Conservation (phyloP, 2,113 vertebrate genomes). For the Tenebrosternarchus preto region DNA sequence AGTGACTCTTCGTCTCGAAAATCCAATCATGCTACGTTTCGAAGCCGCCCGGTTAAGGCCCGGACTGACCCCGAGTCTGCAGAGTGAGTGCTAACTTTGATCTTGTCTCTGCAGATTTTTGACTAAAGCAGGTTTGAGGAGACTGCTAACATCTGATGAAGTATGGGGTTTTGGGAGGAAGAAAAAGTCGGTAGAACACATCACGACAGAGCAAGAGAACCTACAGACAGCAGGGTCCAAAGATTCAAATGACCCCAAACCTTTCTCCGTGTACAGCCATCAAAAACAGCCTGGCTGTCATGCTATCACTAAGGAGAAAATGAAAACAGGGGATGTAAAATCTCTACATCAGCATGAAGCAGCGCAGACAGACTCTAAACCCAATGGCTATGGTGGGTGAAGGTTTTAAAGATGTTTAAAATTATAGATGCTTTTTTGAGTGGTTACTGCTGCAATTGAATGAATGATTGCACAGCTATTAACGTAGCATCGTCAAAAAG, state of each 20-base stretch:
- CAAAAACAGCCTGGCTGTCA: constrained; percentile 25
- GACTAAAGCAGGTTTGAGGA: constrained; percentile 52
- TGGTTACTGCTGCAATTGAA: background rate
- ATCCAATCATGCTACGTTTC: constrained; percentile 16
- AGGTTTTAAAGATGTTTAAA: background rate
- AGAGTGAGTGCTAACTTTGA: constrained; percentile 1
- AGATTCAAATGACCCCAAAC: constrained; percentile 14
- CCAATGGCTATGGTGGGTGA: constrained; percentile 38
- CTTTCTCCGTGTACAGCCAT: constrained; percentile 6
- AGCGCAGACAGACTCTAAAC: constrained; percentile 16
- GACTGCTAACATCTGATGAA: constrained; percentile 52
- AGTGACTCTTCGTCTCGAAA: constrained; percentile 8
- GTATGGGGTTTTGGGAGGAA: constrained; percentile 55
- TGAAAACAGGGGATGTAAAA: constrained; percentile 17
- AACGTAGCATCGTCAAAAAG: background rate
- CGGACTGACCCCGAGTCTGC: background rate
- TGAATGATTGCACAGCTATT: background rate
- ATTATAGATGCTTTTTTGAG: background rate
- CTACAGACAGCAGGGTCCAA: constrained; percentile 19
- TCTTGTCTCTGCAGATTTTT: constrained; percentile 51
- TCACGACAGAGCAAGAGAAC: constrained; percentile 36
- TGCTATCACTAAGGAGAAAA: constrained; percentile 22
- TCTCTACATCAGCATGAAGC: constrained; percentile 8
- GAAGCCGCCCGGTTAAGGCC: constrained; percentile 18
- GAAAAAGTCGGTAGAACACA: constrained; percentile 38